A percentile compares a stretch with the other conserved stretches of the same genome.
Conservation (phyloP, 2,888 invertebrate genomes). For the Drosophila conformis region DNA sequence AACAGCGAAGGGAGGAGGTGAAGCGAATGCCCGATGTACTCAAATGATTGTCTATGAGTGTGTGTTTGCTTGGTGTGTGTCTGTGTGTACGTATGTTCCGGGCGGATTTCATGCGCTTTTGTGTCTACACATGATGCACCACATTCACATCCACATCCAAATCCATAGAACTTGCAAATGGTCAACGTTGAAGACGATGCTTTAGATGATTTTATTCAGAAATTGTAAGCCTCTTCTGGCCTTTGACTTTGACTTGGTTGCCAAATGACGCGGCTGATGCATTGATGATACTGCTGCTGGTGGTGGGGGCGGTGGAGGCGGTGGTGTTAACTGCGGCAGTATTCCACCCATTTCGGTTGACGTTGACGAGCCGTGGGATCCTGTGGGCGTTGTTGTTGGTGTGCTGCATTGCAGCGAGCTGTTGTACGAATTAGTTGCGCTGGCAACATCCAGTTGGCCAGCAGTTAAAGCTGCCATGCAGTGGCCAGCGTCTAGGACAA, state of each 20-base stretch:
- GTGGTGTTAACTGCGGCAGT: conserved; percentile 54
- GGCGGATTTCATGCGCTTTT: conserved; percentile 18
- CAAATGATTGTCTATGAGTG: conserved; percentile 15
- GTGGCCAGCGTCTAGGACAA: conserved; percentile 62
- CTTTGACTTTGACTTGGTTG: conserved; percentile 34
- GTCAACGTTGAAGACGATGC: not conserved
- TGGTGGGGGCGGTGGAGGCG: conserved; percentile 54
- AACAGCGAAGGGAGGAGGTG: not conserved
- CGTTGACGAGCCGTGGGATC: conserved; percentile 45
- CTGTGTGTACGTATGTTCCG: conserved; percentile 7
- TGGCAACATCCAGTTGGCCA: conserved; percentile 30
- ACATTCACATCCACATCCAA: conserved; percentile 2
- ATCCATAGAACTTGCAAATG: not conserved
- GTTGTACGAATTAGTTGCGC: conserved; percentile 43
- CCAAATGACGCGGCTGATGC: conserved; percentile 23
- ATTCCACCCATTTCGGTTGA: conserved; percentile 59
- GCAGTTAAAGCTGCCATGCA: conserved; percentile 31
- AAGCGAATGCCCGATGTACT: conserved; percentile 18
- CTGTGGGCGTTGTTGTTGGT: conserved; percentile 23
- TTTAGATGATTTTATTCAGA: conserved; percentile 65
- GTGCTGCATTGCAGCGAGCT: conserved; percentile 64
- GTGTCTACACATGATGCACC: conserved; percentile 24
- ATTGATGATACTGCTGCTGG: conserved; percentile 24
- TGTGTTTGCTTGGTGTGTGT: not conserved
- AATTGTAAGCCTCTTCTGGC: conserved; percentile 46